A percentile compares a stretch with the other conserved stretches of the same genome.
Conservation (phyloP, 2,888 invertebrate genomes). For the Nipponacmea schrenckii region DNA sequence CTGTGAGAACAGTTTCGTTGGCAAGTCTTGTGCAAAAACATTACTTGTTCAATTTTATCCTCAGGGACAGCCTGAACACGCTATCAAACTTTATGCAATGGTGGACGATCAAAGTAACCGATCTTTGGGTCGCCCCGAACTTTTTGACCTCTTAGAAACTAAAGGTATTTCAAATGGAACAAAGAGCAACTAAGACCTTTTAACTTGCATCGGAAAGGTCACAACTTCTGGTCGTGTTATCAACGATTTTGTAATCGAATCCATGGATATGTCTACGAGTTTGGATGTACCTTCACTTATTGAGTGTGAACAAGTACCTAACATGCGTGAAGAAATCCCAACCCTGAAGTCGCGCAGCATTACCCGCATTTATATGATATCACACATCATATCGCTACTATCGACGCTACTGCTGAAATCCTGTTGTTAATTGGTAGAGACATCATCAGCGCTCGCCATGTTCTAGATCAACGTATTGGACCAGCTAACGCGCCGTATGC, state of each 20-base stretch:
- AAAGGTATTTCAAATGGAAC: neutral
- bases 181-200: conserved; percentile 16
- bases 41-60: conserved; percentile 14
- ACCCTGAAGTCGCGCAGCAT: conserved; percentile 20
- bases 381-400: neutral
- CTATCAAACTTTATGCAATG: conserved; percentile 17
- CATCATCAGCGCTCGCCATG: conserved; percentile 4
- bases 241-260: conserved; percentile 18
- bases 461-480: conserved; percentile 12
- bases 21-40: conserved; percentile 21
- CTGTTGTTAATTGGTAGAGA: conserved; percentile 14
- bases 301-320: conserved; percentile 29
- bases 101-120: conserved; percentile 29
- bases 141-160: conserved; percentile 24
- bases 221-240: conserved; percentile 18
- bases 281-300: conserved; percentile 21
- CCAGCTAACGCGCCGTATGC: conserved; percentile 8
- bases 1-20: conserved; percentile 4
- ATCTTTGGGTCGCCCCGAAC: conserved; percentile 20
- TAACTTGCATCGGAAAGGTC: conserved; percentile 26
- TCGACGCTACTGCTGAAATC: neutral
- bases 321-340: conserved; percentile 26
- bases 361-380: conserved; percentile 8
- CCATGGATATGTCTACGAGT: conserved; percentile 8
- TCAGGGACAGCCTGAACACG: conserved; percentile 10